Conservation (phyloP, 2,113 vertebrate species). For the Apodemus sylvaticus region DNA sequence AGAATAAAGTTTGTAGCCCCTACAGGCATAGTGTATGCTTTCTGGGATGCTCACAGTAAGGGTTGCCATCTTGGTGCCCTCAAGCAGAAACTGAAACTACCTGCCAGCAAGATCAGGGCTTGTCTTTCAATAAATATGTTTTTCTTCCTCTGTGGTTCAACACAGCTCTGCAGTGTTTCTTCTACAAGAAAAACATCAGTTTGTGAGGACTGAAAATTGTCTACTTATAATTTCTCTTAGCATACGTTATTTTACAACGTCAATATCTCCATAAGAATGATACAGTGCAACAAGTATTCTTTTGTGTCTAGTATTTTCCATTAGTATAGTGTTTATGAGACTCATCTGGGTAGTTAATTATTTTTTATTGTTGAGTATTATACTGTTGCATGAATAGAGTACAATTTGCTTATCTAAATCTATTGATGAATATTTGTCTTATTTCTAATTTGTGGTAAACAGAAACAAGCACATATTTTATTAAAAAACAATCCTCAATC, state of each 20-base stretch:
- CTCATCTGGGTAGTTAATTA: neutral
- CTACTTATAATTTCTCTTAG: conserved; percentile 16
- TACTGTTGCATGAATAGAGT: conserved; percentile 16
- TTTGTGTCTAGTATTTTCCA: neutral
- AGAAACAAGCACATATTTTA: neutral
- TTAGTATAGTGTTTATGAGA: neutral
- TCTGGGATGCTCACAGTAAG: neutral
- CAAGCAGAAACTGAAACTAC: conserved; percentile 30
- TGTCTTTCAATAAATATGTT: conserved; percentile 1
- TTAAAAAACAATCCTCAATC: neutral
- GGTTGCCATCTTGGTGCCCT: neutral
- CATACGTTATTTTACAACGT: conserved; percentile 36
- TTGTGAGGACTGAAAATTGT: conserved; percentile 6
- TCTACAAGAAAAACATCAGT: conserved; percentile 30
- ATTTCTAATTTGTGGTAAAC: conserved; percentile 39
- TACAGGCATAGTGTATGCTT: neutral
- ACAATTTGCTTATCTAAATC: conserved; percentile 15
- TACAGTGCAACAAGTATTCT: neutral
- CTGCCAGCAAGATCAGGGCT: conserved; percentile 1
- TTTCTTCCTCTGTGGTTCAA: neutral
- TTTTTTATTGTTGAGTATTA: conserved; percentile 36
- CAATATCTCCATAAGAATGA: conserved; percentile 4
- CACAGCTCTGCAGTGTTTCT: neutral
- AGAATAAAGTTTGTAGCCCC: neutral
- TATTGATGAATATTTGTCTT: conserved; percentile 19